Conservation (phyloP, 2,797 vertebrate species). For the Crocodylus rhombifer region DNA sequence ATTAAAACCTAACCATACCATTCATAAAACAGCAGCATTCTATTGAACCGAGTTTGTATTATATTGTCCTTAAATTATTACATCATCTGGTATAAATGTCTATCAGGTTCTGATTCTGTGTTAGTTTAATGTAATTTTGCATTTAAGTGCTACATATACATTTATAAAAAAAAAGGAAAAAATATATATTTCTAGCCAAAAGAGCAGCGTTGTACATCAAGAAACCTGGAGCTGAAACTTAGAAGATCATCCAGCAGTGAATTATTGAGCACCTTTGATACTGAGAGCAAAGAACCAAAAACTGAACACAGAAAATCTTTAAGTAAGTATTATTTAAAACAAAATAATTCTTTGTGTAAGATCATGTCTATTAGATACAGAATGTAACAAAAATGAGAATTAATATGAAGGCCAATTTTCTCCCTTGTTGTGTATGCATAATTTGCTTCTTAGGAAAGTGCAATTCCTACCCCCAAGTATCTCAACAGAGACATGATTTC, state of each 20-base stretch:
- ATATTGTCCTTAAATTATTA: slow-evolving; percentile 60
- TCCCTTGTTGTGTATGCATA: slow-evolving; percentile 68
- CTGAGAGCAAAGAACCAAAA: slow-evolving; percentile 88
- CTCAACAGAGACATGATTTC: slow-evolving; percentile 58
- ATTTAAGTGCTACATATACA: slow-evolving; percentile 40
- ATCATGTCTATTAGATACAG: slow-evolving; percentile 65
- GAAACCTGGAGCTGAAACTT: slow-evolving; percentile 78
- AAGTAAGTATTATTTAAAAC: slow-evolving; percentile 85
- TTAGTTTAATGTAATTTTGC: slow-evolving; percentile 39
- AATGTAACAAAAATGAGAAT: slow-evolving; percentile 52
- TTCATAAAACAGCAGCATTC: slow-evolving; percentile 59
- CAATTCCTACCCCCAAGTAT: slow-evolving; percentile 68
- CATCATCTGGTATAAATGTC: slow-evolving; percentile 19
- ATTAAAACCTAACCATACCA: slow-evolving; percentile 62
- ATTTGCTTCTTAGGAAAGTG: slow-evolving; percentile 69
- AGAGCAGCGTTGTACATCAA: slow-evolving; percentile 68
- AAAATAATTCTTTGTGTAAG: slow-evolving; percentile 38
- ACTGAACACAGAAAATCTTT: slow-evolving; percentile 91
- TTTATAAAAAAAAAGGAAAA: slow-evolving; percentile 50
- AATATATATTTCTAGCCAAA: slow-evolving; percentile 73
- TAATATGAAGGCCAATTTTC: slow-evolving; percentile 62
- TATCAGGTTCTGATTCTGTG: slow-evolving; percentile 44
- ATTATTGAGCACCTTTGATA: slow-evolving; percentile 83
- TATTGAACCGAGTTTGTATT: slow-evolving; percentile 55
- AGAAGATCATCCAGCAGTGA: slow-evolving; percentile 91